Evolutionary conservation across 92 coral and sea anemone genomes (phyloP).

Genomic region (Zoanthus sansibaricus): DNA sequence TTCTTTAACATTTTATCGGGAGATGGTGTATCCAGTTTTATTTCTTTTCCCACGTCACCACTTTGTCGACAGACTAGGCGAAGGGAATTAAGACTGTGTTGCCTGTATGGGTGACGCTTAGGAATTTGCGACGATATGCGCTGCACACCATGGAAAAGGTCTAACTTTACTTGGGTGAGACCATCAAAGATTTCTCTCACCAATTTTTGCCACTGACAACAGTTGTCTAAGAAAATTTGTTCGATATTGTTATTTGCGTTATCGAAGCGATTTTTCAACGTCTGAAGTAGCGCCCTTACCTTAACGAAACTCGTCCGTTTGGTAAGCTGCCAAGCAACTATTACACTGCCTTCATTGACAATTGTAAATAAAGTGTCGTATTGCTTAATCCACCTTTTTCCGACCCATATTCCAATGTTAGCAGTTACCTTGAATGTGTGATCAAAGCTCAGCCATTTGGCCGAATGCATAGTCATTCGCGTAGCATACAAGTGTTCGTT

Average conservation of each 20-base stretch:
- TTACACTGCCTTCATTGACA: constrained; percentile 46
- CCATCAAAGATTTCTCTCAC: not conserved
- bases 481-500: constrained; percentile 43
- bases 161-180: not conserved
- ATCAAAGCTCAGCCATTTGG: constrained; percentile 40
- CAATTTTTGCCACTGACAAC: constrained; percentile 16
- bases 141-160: constrained; percentile 21
- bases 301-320: constrained; percentile 28
- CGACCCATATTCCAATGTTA: constrained; percentile 52
- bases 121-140: constrained; percentile 27
- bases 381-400: constrained; percentile 46
- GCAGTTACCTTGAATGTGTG: constrained; percentile 44
- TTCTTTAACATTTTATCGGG: not conserved
- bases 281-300: not conserved
- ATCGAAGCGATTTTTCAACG: not conserved
- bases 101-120: constrained; percentile 30
- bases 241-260: not conserved
- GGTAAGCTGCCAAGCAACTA: constrained; percentile 36
- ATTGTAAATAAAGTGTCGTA: constrained; percentile 57
- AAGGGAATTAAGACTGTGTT: not conserved
- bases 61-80: constrained; percentile 53
- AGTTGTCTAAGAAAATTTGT: not conserved
- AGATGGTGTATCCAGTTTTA: constrained; percentile 56
- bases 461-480: constrained; percentile 64
- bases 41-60: constrained; percentile 39